phyloP scores from a whole-genome alignment of 2,888 invertebrate species.

The Habrosyne pyritoides region DNA sequence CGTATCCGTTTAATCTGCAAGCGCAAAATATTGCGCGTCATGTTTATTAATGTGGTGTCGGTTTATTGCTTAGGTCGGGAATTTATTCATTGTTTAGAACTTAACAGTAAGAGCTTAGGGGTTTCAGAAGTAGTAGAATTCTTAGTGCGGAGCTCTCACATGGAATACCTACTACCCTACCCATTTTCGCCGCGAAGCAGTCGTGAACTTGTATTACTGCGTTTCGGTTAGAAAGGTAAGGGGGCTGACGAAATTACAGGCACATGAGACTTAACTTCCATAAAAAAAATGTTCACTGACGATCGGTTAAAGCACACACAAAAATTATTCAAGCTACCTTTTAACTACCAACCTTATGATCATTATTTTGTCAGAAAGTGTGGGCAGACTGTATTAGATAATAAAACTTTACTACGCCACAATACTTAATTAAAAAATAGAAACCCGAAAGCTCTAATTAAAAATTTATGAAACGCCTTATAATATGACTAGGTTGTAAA shows the following conservation, averaged over 20 bases:
- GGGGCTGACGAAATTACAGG: too few species aligned
- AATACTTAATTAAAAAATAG: constrained; percentile 43
- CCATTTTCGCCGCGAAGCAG: too few species aligned
- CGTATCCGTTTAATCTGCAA: constrained; percentile 67
- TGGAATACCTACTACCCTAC: too few species aligned
- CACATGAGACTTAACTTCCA: too few species aligned
- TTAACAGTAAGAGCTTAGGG: constrained; percentile 9
- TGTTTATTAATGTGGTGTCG: constrained; percentile 70
- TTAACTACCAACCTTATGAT: too few species aligned
- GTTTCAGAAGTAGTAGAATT: too few species aligned
- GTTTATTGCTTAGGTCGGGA: constrained; percentile 62
- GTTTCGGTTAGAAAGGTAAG: too few species aligned
- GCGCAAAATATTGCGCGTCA: constrained; percentile 70
- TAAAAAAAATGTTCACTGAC: too few species aligned
- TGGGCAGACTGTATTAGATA: not conserved
- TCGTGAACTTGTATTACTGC: too few species aligned
- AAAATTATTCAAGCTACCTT: not conserved
- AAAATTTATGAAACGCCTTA: constrained; percentile 36
- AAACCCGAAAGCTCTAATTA: constrained; percentile 36
- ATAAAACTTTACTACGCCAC: constrained; percentile 39
- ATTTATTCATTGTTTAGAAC: constrained; percentile 63
- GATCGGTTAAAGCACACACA: too few species aligned
- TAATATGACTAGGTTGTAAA: constrained; percentile 28
- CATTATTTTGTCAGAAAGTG: constrained; percentile 3
- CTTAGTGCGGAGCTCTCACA: too few species aligned